phyloP scores from a whole-genome alignment of 2,113 vertebrate genomes.

The Siniperca chuatsi region DNA sequence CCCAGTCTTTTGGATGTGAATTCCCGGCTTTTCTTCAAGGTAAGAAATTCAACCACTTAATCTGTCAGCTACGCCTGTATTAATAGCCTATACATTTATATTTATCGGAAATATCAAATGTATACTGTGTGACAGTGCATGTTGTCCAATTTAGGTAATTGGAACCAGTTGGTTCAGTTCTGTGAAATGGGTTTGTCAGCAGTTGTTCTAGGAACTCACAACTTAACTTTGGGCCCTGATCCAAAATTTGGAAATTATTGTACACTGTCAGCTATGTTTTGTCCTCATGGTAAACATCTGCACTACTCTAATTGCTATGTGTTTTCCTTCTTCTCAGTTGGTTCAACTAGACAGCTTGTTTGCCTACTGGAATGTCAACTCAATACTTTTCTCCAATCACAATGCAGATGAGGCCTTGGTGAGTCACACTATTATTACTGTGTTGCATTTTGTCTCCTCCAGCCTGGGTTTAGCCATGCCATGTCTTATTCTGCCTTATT shows the following conservation, averaged over 20 bases:
- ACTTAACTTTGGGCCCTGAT: not conserved
- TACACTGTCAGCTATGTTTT: not conserved
- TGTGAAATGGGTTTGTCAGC: not conserved
- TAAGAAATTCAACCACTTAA: conserved; percentile 67
- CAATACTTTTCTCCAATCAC: conserved; percentile 90
- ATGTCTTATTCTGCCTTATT: not conserved
- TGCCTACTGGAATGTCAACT: conserved; percentile 98
- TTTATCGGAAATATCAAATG: not conserved
- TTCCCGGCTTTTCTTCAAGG: conserved; percentile 95
- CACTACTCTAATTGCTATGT: conserved; percentile 25
- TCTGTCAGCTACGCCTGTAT: not conserved
- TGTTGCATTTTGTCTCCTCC: not conserved
- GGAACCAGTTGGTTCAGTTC: not conserved
- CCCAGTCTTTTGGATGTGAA: conserved; percentile 94
- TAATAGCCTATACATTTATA: not conserved
- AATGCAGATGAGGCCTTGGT: conserved; percentile 90
- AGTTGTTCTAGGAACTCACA: not conserved
- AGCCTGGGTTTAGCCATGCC: not conserved
- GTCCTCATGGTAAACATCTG: not conserved
- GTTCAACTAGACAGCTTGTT: conserved; percentile 94
- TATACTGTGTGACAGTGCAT: not conserved
- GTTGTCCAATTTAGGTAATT: not conserved
- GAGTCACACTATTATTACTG: conserved; percentile 71
- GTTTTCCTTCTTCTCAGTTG: conserved; percentile 84
- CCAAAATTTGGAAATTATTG: not conserved